phyloP scores from a whole-genome alignment of 37 sponge, comb jelly and placozoan genomes.

The Ephydatia muelleri region DNA sequence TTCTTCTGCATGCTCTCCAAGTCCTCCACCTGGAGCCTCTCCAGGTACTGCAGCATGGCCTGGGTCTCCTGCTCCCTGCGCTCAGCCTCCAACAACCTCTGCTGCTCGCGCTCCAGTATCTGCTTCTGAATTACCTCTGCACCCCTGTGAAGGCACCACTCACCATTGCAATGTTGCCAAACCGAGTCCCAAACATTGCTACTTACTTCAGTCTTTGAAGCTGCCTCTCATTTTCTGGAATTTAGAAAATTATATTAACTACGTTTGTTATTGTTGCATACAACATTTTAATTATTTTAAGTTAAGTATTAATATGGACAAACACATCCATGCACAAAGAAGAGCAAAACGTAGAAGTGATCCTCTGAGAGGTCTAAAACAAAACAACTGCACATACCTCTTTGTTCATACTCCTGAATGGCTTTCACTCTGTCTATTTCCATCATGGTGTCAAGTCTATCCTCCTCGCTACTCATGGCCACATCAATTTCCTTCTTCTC shows the following conservation, averaged over 20 bases:
- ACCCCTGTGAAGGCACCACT: slow-evolving; percentile 44
- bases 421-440: slow-evolving; percentile 85
- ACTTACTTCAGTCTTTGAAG: slow-evolving; percentile 67
- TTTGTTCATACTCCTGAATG: slow-evolving; percentile 80
- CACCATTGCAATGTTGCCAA: not conserved
- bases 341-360: not conserved
- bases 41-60: slow-evolving; percentile 83
- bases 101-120: slow-evolving; percentile 88
- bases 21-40: slow-evolving; percentile 89
- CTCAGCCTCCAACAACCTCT: slow-evolving; percentile 89
- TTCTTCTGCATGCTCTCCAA: slow-evolving; percentile 85
- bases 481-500: slow-evolving; percentile 84
- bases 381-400: slow-evolving; percentile 13
- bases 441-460: slow-evolving; percentile 94
- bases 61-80: slow-evolving; percentile 94
- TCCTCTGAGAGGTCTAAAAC: not conserved
- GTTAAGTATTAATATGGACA: too few species aligned
- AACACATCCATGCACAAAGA: too few species aligned
- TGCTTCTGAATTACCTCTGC: slow-evolving; percentile 89
- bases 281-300: too few species aligned
- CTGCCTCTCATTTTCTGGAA: slow-evolving; percentile 29
- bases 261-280: too few species aligned
- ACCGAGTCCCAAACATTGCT: slow-evolving; percentile 2
- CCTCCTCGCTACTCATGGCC: slow-evolving; percentile 82
- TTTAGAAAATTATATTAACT: not conserved